These are phyloP conservation scores for Tetheella fluctuosa DNA, from an alignment of 2,888 invertebrate genomes.

Conservation along the genomic window DNA sequence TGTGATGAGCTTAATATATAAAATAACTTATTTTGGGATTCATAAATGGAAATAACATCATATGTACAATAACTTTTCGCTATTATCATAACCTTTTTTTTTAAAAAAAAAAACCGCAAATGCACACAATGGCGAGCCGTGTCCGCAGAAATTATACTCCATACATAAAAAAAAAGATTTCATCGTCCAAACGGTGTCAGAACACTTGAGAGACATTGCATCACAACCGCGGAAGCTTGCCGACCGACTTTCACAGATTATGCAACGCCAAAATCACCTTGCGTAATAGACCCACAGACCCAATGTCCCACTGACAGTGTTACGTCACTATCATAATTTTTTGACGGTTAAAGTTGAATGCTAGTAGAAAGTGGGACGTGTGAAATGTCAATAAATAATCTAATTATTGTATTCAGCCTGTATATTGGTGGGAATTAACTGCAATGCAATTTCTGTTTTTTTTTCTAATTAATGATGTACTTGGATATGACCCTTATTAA, in stretches of 20 bases:
- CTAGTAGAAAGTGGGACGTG: conserved; percentile 77
- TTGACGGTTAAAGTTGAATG: conserved; percentile 73
- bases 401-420: conserved; percentile 32
- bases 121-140: background rate
- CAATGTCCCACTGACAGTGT: conserved; percentile 74
- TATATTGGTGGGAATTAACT: background rate
- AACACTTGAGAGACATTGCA: conserved; percentile 61
- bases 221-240: conserved; percentile 68
- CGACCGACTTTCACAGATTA: conserved; percentile 79
- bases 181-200: conserved; percentile 66
- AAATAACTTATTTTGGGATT: no score
- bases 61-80: background rate
- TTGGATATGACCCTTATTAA: no score
- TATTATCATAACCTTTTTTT: background rate
- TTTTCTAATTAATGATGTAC: no score
- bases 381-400: conserved; percentile 63
- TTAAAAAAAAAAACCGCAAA: background rate
- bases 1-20: no score
- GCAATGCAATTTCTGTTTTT: background rate
- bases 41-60: no score
- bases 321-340: conserved; percentile 67
- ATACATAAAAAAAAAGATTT: conserved; percentile 35
- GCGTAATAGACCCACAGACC: conserved; percentile 75
- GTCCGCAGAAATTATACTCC: conserved; percentile 12
- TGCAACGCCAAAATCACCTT: conserved; percentile 70